phyloP scores from a whole-genome alignment of 2,113 vertebrate genomes.

The Upupa epops region DNA sequence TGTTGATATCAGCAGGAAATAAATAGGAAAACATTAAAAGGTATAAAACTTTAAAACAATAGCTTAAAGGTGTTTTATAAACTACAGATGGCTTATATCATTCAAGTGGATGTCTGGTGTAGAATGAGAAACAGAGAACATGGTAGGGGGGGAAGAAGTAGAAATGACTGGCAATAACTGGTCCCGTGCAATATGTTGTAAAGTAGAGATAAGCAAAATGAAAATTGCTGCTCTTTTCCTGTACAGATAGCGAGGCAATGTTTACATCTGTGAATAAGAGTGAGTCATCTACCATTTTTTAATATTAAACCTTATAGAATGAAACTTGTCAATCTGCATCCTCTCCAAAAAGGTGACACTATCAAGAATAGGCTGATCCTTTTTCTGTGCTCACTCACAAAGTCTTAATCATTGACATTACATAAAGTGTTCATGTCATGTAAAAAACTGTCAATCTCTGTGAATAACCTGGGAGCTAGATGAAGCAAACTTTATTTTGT shows the following conservation, averaged over 20 bases:
- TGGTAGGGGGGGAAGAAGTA: background rate
- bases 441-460: background rate
- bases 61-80: constrained; percentile 80
- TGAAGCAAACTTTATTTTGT: background rate
- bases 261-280: background rate
- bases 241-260: background rate
- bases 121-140: constrained; percentile 65
- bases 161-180: constrained; percentile 61
- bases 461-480: background rate
- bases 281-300: background rate
- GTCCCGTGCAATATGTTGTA: constrained; percentile 60
- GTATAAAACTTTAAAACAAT: constrained; percentile 79
- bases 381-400: background rate
- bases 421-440: background rate
- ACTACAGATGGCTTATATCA: constrained; percentile 71
- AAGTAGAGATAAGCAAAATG: constrained; percentile 43
- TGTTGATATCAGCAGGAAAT: constrained; percentile 78
- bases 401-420: background rate
- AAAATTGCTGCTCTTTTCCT: constrained; percentile 25
- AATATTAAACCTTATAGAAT: background rate
- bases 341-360: background rate
- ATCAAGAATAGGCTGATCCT: background rate
- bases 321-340: background rate
- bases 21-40: constrained; percentile 78
- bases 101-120: constrained; percentile 66